A percentile compares a stretch with the other conserved stretches of the same genome.
These are phyloP conservation scores for Albula goreensis DNA, from an alignment of 2,113 vertebrate genomes.

Conservation along the genomic window DNA sequence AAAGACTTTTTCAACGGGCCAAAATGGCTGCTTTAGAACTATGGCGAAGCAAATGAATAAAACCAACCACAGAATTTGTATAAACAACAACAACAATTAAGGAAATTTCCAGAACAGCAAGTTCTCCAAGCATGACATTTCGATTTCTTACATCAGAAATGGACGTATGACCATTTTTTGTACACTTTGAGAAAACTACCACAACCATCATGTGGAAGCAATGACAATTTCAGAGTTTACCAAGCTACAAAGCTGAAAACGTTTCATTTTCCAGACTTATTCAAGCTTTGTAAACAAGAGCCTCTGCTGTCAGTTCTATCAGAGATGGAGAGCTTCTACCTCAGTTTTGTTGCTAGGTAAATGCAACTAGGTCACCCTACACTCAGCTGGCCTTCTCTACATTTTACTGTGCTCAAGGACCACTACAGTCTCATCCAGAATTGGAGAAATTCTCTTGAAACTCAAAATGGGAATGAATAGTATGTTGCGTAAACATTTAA, in stretches of 20 bases:
- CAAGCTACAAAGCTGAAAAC: too few species aligned
- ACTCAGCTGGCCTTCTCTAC: too few species aligned
- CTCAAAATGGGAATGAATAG: neutral
- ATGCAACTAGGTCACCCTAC: too few species aligned
- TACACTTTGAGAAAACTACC: too few species aligned
- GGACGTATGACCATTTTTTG: neutral
- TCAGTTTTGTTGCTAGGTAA: too few species aligned
- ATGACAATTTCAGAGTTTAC: neutral
- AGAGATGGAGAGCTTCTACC: too few species aligned
- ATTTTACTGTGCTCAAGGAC: too few species aligned
- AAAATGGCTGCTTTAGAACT: neutral
- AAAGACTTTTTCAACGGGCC: neutral
- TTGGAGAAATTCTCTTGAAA: neutral
- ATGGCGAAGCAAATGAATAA: neutral
- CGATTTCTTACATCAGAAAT: slow-evolving; percentile 13
- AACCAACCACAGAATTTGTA: neutral
- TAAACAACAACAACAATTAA: neutral
- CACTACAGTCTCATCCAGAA: neutral
- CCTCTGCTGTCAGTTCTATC: too few species aligned
- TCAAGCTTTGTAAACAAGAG: too few species aligned
- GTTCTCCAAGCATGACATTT: neutral
- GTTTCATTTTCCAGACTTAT: too few species aligned
- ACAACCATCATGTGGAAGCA: neutral
- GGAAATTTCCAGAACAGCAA: neutral
- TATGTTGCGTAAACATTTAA: too few species aligned